A percentile compares a stretch with the other conserved stretches of the same genome.
Conservation (phyloP, 2,113 vertebrate genomes). For the Andinoacara biseriatus region DNA sequence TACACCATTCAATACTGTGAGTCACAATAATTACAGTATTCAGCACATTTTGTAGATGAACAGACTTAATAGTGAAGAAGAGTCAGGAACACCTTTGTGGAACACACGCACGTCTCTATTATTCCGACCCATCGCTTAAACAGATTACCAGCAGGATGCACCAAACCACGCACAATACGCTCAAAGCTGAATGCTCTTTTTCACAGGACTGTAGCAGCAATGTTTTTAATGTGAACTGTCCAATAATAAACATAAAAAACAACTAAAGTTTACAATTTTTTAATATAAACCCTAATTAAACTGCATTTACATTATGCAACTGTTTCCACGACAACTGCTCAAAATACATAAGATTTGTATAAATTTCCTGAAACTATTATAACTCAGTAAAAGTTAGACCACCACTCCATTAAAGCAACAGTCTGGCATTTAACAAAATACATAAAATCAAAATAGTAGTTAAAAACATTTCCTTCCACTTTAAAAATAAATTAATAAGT, state of each 20-base stretch:
- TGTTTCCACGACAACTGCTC: neutral
- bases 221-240: neutral
- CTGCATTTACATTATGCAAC: neutral
- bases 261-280: neutral
- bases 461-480: neutral
- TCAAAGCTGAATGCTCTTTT: too few relatives aligned
- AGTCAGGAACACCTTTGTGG: neutral
- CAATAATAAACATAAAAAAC: neutral
- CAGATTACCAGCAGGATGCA: neutral
- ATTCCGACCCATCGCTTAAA: neutral
- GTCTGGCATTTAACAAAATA: neutral
- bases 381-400: neutral
- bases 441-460: neutral
- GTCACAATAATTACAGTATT: constrained; percentile 3
- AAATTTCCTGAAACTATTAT: neutral
- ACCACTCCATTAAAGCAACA: neutral
- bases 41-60: neutral
- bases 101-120: neutral
- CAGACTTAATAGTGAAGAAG: neutral
- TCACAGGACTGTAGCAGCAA: neutral
- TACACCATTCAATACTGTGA: neutral
- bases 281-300: neutral
- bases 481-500: neutral
- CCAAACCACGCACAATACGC: neutral
- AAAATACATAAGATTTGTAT: neutral